Evolutionary conservation across 2,888 invertebrate species (phyloP), one percentile per base, ranked within the genome.

Genomic region (Macrostomum cliftonense): DNA sequence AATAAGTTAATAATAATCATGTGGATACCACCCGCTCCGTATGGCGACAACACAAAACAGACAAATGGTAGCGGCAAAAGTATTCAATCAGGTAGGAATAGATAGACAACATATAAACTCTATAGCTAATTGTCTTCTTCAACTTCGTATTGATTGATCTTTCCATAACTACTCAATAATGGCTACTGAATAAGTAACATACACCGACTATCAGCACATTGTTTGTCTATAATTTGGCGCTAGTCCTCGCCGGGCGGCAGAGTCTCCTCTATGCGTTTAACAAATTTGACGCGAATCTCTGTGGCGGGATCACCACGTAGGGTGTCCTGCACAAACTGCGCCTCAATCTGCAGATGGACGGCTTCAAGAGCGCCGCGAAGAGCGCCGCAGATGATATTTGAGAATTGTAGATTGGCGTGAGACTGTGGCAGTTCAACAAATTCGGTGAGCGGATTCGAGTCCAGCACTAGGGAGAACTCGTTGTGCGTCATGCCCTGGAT

Each of bases 191-290:
- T n/a, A n/a, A n/a, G n/a, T n/a, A n/a, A n/a, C n/a, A n/a, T n/a
- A n/a, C n/a, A n/a, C n/a, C n/a, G n/a, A n/a, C n/a, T n/a, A n/a
- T n/a, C n/a, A n/a, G n/a, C n/a, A n/a, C n/a, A n/a, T n/a, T n/a
- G n/a, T n/a, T n/a, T n/a, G n/a, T n/a, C n/a, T n/a, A n/a, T n/a
- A n/a, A n/a, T n/a, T n/a, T n/a, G n/a, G n/a, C n/a, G n/a, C n/a
- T n/a, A 93, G 73, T 97, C 95, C 75, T 97, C 97, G 19, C 97
- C 95, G 39, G 89, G 89, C 12, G 97, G 95, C 60, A 95, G 83
- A 7, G 1, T 88, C 72, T 97, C 97, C 74, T 95, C 93, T 63
- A 97, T 74, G 68, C 87, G 78, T 65, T 88, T 81, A 54, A 91
- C 80, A 69, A 89, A 95, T 68, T 91, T 89, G 2, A 97, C 81